phyloP scores from a whole-genome alignment of 2,113 vertebrate species.

The Bathybates hornii region DNA sequence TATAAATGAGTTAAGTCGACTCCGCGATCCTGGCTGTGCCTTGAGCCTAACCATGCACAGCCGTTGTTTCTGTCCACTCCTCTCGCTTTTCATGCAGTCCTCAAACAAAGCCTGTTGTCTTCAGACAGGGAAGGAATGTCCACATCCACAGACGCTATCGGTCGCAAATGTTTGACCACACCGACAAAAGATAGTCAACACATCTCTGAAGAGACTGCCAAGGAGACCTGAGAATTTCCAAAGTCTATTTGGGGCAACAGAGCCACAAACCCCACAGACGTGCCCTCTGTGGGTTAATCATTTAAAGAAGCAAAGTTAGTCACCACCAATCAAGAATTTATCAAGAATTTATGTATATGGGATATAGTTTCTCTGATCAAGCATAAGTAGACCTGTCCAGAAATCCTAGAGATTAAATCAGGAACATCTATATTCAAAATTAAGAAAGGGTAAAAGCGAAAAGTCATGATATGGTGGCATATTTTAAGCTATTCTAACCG shows the following conservation, averaged over 20 bases:
- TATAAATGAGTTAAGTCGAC: neutral
- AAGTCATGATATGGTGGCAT: neutral
- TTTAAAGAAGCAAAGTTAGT: conserved; percentile 22
- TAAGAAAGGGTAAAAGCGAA: neutral
- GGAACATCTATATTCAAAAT: neutral
- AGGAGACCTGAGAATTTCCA: neutral
- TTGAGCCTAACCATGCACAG: neutral
- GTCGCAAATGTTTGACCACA: conserved; percentile 24
- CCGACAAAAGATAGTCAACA: conserved; percentile 10
- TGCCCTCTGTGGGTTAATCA: conserved; percentile 39
- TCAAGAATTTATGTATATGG: neutral
- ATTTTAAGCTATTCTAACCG: neutral
- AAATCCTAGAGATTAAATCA: neutral
- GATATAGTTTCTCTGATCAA: neutral
- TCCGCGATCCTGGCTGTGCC: neutral
- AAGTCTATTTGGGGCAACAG: conserved; percentile 4
- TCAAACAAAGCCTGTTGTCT: conserved; percentile 24
- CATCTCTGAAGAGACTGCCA: neutral
- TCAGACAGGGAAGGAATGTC: conserved; percentile 37
- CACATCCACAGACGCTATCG: neutral
- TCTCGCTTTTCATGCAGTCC: conserved; percentile 14
- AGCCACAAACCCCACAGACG: neutral
- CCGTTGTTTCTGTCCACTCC: conserved; percentile 4
- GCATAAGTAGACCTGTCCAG: neutral
- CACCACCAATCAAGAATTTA: neutral